Conservation (phyloP, 2,888 invertebrate species). For the Rhynchonema sp. region DNA sequence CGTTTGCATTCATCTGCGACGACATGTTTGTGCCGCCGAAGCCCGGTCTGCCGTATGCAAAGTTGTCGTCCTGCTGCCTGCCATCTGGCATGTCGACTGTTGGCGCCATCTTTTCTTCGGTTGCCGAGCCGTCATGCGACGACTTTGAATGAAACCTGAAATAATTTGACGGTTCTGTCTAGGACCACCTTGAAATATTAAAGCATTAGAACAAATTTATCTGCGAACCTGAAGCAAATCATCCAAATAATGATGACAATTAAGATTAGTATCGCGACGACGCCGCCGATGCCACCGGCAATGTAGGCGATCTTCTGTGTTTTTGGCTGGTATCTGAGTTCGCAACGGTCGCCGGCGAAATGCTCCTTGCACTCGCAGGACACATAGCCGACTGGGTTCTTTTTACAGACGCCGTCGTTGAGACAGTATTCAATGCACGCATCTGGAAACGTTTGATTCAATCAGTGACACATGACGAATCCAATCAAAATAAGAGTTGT, state of each 20-base stretch:
- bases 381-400: conserved; percentile 22
- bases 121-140: background rate
- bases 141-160: background rate
- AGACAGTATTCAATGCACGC: conserved; percentile 25
- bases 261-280: conserved; percentile 18
- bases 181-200: background rate
- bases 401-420: conserved; percentile 26
- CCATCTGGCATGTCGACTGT: background rate
- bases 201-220: background rate
- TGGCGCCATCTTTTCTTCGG: background rate
- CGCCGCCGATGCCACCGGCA: conserved; percentile 12
- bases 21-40: background rate
- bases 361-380: conserved; percentile 26
- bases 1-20: background rate
- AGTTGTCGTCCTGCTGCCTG: background rate
- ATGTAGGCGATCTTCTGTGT: conserved; percentile 13
- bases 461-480: too few species aligned
- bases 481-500: background rate
- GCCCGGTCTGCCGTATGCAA: background rate
- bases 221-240: conserved; percentile 18
- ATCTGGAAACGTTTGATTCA: too few species aligned
- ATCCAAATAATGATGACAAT: conserved; percentile 22
- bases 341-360: conserved; percentile 23
- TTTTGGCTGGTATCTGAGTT: conserved; percentile 14
- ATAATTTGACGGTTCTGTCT: background rate